Percentiles rank a stretch among this genome's conserved stretches.
phyloP scores from a whole-genome alignment of 2,113 vertebrate genomes.

The Anguilla japonica region DNA sequence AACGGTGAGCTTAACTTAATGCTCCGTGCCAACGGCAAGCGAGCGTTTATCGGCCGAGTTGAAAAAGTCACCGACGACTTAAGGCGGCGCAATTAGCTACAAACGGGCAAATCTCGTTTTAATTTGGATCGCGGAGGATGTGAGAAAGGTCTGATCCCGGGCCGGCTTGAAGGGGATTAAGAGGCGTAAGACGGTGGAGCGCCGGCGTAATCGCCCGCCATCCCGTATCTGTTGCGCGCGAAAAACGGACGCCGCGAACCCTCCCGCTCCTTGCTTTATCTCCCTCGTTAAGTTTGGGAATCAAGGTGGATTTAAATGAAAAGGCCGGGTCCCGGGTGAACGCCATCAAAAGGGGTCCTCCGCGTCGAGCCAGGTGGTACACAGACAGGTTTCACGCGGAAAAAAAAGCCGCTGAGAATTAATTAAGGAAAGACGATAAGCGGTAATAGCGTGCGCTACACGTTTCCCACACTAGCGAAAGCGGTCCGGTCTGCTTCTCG shows the following conservation, averaged over 20 bases:
- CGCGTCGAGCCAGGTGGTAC: slow-evolving; percentile 59
- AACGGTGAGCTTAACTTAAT: slow-evolving; percentile 49
- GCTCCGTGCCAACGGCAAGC: slow-evolving; percentile 41
- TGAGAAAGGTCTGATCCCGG: slow-evolving; percentile 60
- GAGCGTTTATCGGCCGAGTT: slow-evolving; percentile 51
- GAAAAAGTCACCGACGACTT: slow-evolving; percentile 55
- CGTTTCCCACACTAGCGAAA: slow-evolving; percentile 41
- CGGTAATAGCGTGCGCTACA: slow-evolving; percentile 47
- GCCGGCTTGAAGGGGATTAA: slow-evolving; percentile 58
- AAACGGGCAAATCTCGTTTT: slow-evolving; percentile 62
- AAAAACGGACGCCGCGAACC: too few relatives aligned
- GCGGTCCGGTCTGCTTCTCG: neutral
- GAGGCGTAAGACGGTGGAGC: slow-evolving; percentile 49
- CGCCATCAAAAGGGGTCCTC: slow-evolving; percentile 41
- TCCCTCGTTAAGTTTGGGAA: slow-evolving; percentile 59
- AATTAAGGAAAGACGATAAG: slow-evolving; percentile 63
- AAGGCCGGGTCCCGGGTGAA: slow-evolving; percentile 53
- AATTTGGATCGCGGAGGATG: slow-evolving; percentile 45
- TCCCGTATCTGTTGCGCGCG: slow-evolving; percentile 31
- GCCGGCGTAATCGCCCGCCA: slow-evolving; percentile 36
- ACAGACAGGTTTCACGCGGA: slow-evolving; percentile 55
- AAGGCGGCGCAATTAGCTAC: slow-evolving; percentile 64
- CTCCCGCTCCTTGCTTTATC: slow-evolving; percentile 41
- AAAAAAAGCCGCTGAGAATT: slow-evolving; percentile 55
- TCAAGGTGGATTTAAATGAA: slow-evolving; percentile 72